Percentiles rank a stretch among this genome's conserved stretches.
Conservation (phyloP, 2,113 vertebrate genomes). For the Pelobates fuscus region DNA sequence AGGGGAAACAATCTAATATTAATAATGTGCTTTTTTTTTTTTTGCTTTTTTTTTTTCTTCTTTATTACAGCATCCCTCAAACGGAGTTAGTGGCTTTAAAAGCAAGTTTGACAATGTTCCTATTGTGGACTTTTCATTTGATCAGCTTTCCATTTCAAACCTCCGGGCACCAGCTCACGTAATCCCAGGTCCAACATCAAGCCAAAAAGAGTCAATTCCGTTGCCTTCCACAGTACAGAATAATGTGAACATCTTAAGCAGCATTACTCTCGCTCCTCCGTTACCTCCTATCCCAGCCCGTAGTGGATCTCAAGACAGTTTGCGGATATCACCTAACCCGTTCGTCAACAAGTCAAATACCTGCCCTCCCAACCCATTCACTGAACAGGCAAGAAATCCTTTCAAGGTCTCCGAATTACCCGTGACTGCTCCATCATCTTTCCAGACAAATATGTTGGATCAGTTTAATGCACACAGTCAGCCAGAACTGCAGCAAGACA, state of each 20-base stretch:
- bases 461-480: conserved; percentile 52
- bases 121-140: conserved; percentile 76
- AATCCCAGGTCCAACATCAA: conserved; percentile 61
- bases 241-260: conserved; percentile 51
- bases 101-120: conserved; percentile 77
- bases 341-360: conserved; percentile 60
- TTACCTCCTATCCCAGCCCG: conserved; percentile 72
- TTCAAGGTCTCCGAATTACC: conserved; percentile 61
- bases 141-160: conserved; percentile 71
- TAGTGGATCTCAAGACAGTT: conserved; percentile 75
- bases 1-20: neutral
- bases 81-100: conserved; percentile 68
- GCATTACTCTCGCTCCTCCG: conserved; percentile 66
- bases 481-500: conserved; percentile 54
- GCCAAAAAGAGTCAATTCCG: conserved; percentile 63
- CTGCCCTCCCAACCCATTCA: conserved; percentile 79
- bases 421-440: conserved; percentile 60
- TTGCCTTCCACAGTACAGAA: conserved; percentile 68
- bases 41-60: neutral
- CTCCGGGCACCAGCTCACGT: conserved; percentile 65
- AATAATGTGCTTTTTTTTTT: neutral
- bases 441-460: conserved; percentile 55
- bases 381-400: conserved; percentile 69
- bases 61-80: conserved; percentile 67
- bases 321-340: conserved; percentile 69